Evolutionary conservation across 2,113 vertebrate species (phyloP).

Genomic region (Clinocottus analis): DNA sequence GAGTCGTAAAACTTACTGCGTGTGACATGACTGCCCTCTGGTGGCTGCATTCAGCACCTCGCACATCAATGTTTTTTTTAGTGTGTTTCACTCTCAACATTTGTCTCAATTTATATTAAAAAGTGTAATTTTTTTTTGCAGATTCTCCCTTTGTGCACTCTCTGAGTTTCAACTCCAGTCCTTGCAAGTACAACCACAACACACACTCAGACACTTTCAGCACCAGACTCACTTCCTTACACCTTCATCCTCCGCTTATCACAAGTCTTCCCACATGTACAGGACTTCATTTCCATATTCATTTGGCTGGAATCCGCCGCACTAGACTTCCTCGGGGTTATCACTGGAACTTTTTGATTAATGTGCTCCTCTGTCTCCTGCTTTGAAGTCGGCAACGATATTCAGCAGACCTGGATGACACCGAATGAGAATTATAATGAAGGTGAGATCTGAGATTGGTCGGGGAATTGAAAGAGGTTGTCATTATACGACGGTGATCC

Average conservation of each 20-base stretch:
- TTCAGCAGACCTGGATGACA: slow-evolving; percentile 47
- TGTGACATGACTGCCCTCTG: slow-evolving; percentile 54
- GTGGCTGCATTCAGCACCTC: slow-evolving; percentile 14
- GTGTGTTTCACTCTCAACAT: background rate
- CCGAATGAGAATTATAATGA: slow-evolving; percentile 52
- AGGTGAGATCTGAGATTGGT: slow-evolving; percentile 47
- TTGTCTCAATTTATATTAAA: background rate
- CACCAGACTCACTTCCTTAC: background rate
- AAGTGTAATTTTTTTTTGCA: background rate
- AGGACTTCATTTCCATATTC: slow-evolving; percentile 51
- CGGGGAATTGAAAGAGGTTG: slow-evolving; percentile 23
- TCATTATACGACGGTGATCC: background rate
- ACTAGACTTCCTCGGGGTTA: slow-evolving; percentile 41
- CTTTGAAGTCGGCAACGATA: slow-evolving; percentile 67
- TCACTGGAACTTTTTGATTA: slow-evolving; percentile 51
- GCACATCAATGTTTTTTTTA: background rate
- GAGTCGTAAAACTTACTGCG: background rate
- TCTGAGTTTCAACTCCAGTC: background rate
- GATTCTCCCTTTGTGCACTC: background rate
- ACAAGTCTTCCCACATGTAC: slow-evolving; percentile 19
- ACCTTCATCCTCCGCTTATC: slow-evolving; percentile 8
- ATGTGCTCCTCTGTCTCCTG: slow-evolving; percentile 46
- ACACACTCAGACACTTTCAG: background rate
- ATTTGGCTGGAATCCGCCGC: slow-evolving; percentile 40
- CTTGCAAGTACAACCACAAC: background rate